Base-by-base conservation (phyloP, 37 sponge, comb jelly and placozoan species). In the Spongia lamella region DNA sequence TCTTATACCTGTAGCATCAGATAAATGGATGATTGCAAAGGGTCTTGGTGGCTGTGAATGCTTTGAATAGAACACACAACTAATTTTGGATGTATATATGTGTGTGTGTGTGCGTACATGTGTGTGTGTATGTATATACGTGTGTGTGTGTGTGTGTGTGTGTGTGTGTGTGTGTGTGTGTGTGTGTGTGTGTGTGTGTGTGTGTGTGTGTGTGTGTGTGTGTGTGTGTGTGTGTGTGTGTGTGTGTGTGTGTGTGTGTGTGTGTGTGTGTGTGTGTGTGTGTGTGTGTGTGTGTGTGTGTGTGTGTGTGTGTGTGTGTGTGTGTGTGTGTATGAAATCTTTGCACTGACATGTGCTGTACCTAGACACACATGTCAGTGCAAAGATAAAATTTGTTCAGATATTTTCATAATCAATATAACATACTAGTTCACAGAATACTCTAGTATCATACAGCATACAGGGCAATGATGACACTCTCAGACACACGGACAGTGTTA, bases 401-500 rank as follows among this genome's bases (percentile, higher is more conserved):
- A 24, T 61, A 14, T 35, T 29, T 24, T 29, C 7, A 38, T 14
- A 7, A 66, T 66, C 24, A 15, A 36, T 3, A 19, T 50, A 14
- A 22, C 35, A 13, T 57, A 25, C 16, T 31, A 61, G 73, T 32
- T 58, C 24, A 21, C 53, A 33, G 57, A 72, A 32, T 53, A 34
- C 1, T 29, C 36, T 0, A 14, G 43, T 33, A 58, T 63, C 27
- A 50, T 38, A 29, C 64, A 76, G 77, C 65, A 47, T 7, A 29
- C 27, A 2, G 39, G 63, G n/a, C 19, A 38, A 1, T 53, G 60
- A 1, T 62, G 47, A 43, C 9, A 5, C 83, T 52, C 51, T 37
- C 20, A 82, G n/a, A 31, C 68, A 68, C 62, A 77, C 78, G 17
- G 64, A 84, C 58, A 84, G 78, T 26, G 84, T 84, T 38, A 84